Evolutionary conservation across 2,888 invertebrate genomes (phyloP), one percentile per base, ranked within the genome.

Genomic region (Papilio gigon): DNA sequence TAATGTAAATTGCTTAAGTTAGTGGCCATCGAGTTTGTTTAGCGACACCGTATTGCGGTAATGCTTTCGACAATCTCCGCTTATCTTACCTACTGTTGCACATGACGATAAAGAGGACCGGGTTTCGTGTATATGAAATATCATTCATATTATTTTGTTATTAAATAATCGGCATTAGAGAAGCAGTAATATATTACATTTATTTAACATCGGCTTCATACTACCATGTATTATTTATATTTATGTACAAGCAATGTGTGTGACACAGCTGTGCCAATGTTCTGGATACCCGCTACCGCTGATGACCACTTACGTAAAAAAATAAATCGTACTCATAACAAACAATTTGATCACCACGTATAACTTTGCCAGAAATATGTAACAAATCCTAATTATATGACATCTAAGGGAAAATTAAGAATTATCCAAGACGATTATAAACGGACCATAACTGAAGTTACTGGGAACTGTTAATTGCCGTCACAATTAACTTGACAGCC

Each of bases 1-100:
- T 70, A 72, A 72, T 35, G 56, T 70, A 37, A 68, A 70, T 72
- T 72, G 70, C 72, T 69, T 70, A 68, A 69, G 65, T 69, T 67
- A 59, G 64, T 67, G 67, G 58, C 70, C 68, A 68, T 68, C 70
- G 47, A 65, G 67, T 67, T 70, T 65, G 64, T 66, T 68, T 68
- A 67, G 68, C 67, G 72, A 69, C 72, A 70, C 67, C 53, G 50
- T 61, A 58, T 72, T 72, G 67, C 70, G 67, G 44, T 65, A 72
- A 30, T 44, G 68, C 66, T 72, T 70, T 67, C 64, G 63, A 70
- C 69, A 67, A 71, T 71, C 69, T 67, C 67, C 68, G 53, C 30
- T 68, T 59, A 68, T 65, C 64, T n/a, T n/a, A 30, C 22, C 60
- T 59, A 27, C 37, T 58, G 63, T 70, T 68, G 65, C 70, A 62